These are phyloP conservation scores for Nannobrachium achirus DNA, from an alignment of 2,113 vertebrate species.

Conservation along the genomic window DNA sequence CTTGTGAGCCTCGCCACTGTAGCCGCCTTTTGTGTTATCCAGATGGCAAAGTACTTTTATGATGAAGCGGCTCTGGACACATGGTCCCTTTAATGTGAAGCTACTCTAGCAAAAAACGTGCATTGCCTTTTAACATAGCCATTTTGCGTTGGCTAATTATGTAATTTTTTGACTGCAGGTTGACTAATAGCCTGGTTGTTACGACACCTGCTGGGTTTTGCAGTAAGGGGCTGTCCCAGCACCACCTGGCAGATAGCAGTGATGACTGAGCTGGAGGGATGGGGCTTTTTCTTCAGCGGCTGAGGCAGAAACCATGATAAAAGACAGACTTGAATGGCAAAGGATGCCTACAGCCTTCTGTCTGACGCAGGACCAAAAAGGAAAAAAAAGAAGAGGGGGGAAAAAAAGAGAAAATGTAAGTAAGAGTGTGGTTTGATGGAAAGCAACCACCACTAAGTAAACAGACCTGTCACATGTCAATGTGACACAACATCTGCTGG, in stretches of 20 bases:
- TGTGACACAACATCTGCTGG: background rate
- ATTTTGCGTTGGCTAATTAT: background rate
- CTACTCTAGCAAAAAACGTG: constrained; percentile 31
- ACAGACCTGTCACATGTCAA: background rate
- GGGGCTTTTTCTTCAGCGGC: too few relatives aligned
- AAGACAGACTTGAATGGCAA: too few relatives aligned
- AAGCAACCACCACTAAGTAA: background rate
- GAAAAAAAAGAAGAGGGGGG: too few relatives aligned
- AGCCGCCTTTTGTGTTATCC: constrained; percentile 20
- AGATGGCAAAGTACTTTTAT: constrained; percentile 32
- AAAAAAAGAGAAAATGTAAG: too few relatives aligned
- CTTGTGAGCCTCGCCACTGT: constrained; percentile 13
- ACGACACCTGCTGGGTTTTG: too few relatives aligned
- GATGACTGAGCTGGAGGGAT: too few relatives aligned
- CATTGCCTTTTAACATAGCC: constrained; percentile 23
- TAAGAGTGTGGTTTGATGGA: too few relatives aligned
- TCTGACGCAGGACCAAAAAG: too few relatives aligned
- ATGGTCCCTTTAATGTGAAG: constrained; percentile 12
- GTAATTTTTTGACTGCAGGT: constrained; percentile 19
- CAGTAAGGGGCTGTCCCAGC: too few relatives aligned
- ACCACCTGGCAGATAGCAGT: too few relatives aligned
- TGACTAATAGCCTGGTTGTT: constrained; percentile 17
- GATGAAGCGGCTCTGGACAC: constrained; percentile 16
- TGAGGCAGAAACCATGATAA: too few relatives aligned
- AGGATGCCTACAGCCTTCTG: too few relatives aligned